Base-by-base conservation (phyloP, 2,888 invertebrate genomes). In the Dastarcus helophoroides region DNA sequence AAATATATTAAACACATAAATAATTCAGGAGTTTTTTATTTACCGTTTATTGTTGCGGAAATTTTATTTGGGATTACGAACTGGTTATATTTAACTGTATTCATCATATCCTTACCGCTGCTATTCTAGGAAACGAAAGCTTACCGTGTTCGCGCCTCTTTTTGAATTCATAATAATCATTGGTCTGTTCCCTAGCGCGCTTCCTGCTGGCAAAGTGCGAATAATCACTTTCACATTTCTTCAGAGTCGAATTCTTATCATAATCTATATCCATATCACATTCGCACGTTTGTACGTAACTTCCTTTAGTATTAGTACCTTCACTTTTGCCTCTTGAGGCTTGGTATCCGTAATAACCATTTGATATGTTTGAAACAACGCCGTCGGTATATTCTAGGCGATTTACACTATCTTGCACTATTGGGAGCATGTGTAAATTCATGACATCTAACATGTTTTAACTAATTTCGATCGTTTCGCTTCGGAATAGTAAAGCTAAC, bases 61-160 rank as follows among this genome's bases (percentile, higher is more conserved):
- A n/a, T n/a, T n/a, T n/a, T n/a, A n/a, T n/a, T n/a, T n/a, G n/a
- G n/a, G n/a, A n/a, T n/a, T n/a, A n/a, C n/a, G n/a, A n/a, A n/a
- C n/a, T n/a, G n/a, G 29, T 33, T 13, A n/a, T n/a, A n/a, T n/a
- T n/a, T n/a, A n/a, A n/a, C n/a, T 23, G 22, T n/a, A 30, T 8
- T 27, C 13, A n/a, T 24, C 11, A 5, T 8, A 22, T 10, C 3
- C 9, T 11, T 22, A 10, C 3, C 9, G 22, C 22, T 22, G 9
- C 11, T 9, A 22, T 9, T 22, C 9, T 22, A 22, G 11, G 3
- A 22, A 11, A 10, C 11, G 3, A 22, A 3, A 10, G 22, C 47
- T 48, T 39, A 53, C 53, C 51, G 25, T 44, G 43, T 51, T 53
- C 47, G 43, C 55, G 54, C 54, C 49, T 44, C 37, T 51, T 54